phyloP scores from a whole-genome alignment of 2,113 vertebrate species.

The Anolis sagrei region DNA sequence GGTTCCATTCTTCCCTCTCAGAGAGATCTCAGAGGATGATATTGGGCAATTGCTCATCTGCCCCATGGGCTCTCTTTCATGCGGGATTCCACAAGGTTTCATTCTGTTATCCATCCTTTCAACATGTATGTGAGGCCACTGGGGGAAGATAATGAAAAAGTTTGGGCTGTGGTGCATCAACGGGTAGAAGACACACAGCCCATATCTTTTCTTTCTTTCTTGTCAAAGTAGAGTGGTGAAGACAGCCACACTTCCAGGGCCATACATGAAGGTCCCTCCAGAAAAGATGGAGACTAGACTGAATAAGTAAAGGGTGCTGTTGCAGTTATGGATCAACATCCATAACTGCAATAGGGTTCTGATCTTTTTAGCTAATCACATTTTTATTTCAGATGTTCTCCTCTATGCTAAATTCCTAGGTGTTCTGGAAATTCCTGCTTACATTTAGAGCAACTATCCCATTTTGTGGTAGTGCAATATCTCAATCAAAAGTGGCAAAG shows the following conservation, averaged over 20 bases:
- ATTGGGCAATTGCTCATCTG: conserved; percentile 73
- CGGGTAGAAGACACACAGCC: conserved; percentile 58
- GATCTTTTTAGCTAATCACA: conserved; percentile 13
- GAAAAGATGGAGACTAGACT: neutral
- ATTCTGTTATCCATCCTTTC: conserved; percentile 76
- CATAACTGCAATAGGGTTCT: too few relatives aligned
- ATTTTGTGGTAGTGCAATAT: neutral
- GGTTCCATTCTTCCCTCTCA: conserved; percentile 74
- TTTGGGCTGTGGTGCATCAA: conserved; percentile 70
- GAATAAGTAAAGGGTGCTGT: conserved; percentile 26
- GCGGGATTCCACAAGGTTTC: conserved; percentile 73
- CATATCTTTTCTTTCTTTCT: conserved; percentile 45
- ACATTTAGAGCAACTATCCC: neutral
- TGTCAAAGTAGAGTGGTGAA: conserved; percentile 13
- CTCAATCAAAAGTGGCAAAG: neutral
- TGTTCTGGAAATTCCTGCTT: neutral
- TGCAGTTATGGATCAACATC: conserved; percentile 8
- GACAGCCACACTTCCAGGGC: conserved; percentile 6
- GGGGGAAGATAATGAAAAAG: conserved; percentile 74
- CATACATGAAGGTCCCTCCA: conserved; percentile 21
- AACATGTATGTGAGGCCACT: conserved; percentile 76
- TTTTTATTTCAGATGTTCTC: neutral
- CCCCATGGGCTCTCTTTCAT: conserved; percentile 69
- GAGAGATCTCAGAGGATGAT: conserved; percentile 72
- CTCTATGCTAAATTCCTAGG: neutral